A percentile compares a stretch with the other conserved stretches of the same genome.
Evolutionary conservation across 2,888 invertebrate species (phyloP).

Genomic region (Pterostichus madidus): DNA sequence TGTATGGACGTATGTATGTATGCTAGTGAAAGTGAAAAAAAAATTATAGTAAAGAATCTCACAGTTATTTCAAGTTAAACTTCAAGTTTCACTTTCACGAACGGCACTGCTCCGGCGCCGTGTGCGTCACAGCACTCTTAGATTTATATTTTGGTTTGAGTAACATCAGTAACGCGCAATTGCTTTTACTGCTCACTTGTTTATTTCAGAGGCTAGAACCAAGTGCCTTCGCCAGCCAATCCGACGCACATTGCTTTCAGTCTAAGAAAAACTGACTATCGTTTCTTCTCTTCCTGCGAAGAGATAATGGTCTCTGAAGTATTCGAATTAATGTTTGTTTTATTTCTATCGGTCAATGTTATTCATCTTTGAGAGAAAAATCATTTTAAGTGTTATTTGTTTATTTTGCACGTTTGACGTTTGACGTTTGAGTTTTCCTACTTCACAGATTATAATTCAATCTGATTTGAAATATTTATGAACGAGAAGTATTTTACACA

Average conservation of each 20-base stretch:
- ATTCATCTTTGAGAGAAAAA: constrained; percentile 29
- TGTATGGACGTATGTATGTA: too few relatives aligned
- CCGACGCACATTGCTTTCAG: constrained; percentile 8
- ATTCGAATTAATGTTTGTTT: constrained; percentile 7
- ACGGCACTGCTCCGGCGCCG: constrained; percentile 5
- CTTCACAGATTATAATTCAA: constrained; percentile 21
- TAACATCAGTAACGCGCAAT: constrained; percentile 32
- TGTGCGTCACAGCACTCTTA: constrained; percentile 6
- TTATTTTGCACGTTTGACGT: constrained; percentile 30
- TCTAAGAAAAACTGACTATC: neutral
- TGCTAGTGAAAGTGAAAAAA: too few relatives aligned
- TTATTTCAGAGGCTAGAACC: constrained; percentile 17
- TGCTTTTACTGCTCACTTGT: constrained; percentile 33
- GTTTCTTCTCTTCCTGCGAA: neutral
- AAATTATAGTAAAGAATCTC: too few relatives aligned
- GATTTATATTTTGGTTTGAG: constrained; percentile 29
- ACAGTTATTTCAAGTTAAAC: too few relatives aligned
- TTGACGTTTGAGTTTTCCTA: constrained; percentile 9
- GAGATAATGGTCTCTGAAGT: constrained; percentile 9
- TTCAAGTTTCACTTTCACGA: neutral
- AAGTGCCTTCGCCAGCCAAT: constrained; percentile 6
- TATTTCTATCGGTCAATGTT: constrained; percentile 12
- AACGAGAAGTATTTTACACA: constrained; percentile 2
- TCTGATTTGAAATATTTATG: constrained; percentile 5
- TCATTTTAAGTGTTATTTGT: constrained; percentile 34